phyloP scores from a whole-genome alignment of 1,140 invertebrate genomes.

The Bombus haemorrhoidalis region DNA sequence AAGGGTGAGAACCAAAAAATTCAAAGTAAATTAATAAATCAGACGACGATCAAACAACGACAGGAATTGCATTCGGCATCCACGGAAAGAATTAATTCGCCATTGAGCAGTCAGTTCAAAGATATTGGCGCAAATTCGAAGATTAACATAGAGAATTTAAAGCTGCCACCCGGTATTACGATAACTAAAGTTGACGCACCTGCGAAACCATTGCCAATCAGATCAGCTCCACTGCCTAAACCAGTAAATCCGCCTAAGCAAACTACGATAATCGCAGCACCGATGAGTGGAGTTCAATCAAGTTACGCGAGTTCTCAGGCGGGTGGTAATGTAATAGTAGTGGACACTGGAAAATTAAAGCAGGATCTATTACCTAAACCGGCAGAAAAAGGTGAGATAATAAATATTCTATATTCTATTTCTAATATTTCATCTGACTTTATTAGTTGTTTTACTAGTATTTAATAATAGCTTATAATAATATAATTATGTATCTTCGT shows the following conservation, averaged over 20 bases:
- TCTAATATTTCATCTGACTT: not conserved
- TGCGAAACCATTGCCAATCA: conserved; percentile 79
- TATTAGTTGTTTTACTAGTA: too few relatives aligned
- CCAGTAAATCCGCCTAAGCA: conserved; percentile 75
- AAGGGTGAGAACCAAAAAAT: conserved; percentile 58
- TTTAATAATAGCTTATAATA: not conserved
- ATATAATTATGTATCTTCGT: not conserved
- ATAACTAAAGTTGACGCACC: conserved; percentile 90
- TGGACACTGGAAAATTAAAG: conserved; percentile 85
- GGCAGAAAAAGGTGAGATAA: conserved; percentile 72
- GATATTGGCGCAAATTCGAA: conserved; percentile 71
- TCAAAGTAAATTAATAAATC: conserved; percentile 47
- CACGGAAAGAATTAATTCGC: conserved; percentile 62
- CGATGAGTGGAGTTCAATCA: conserved; percentile 76
- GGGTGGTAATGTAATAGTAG: conserved; percentile 86
- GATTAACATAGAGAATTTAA: conserved; percentile 86
- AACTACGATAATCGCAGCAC: conserved; percentile 80
- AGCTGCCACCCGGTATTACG: conserved; percentile 91
- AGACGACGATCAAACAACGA: conserved; percentile 59
- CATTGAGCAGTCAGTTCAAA: conserved; percentile 74
- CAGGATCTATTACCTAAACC: conserved; percentile 78
- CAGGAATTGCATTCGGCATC: conserved; percentile 50
- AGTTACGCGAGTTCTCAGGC: conserved; percentile 78
- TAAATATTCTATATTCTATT: not conserved
- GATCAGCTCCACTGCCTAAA: conserved; percentile 75